Conservation (phyloP, 2,797 vertebrate genomes). For the Petrocephalus sullivani region DNA sequence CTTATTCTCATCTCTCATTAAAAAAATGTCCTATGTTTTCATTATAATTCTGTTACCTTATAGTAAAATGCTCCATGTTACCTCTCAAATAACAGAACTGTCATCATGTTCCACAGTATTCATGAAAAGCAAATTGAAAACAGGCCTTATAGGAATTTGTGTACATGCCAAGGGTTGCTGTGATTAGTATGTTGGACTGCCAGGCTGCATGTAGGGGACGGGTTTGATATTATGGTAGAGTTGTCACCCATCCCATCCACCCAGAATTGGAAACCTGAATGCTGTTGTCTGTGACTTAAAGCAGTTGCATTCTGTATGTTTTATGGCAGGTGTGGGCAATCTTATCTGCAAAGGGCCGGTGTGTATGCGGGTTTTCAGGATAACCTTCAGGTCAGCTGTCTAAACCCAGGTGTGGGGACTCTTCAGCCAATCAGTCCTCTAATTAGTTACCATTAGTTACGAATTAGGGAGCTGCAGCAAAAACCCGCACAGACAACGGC, state of each 20-base stretch:
- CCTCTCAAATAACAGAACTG: neutral
- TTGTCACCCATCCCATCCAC: neutral
- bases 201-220: neutral
- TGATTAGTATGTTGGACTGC: neutral
- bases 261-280: neutral
- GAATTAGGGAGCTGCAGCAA: no score
- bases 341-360: no score
- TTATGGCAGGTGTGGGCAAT: neutral
- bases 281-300: neutral
- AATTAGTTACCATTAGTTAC: no score
- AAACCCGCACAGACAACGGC: no score
- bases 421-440: no score
- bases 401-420: no score
- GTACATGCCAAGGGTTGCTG: neutral
- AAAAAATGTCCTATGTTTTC: neutral
- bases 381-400: no score
- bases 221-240: neutral
- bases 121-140: neutral
- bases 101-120: neutral
- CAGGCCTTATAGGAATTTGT: neutral
- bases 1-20: neutral
- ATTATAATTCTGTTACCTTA: neutral
- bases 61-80: neutral
- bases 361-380: no score
- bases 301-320: neutral